Evolutionary conservation across 2,113 vertebrate species (phyloP).

Genomic region (Isurus oxyrinchus): DNA sequence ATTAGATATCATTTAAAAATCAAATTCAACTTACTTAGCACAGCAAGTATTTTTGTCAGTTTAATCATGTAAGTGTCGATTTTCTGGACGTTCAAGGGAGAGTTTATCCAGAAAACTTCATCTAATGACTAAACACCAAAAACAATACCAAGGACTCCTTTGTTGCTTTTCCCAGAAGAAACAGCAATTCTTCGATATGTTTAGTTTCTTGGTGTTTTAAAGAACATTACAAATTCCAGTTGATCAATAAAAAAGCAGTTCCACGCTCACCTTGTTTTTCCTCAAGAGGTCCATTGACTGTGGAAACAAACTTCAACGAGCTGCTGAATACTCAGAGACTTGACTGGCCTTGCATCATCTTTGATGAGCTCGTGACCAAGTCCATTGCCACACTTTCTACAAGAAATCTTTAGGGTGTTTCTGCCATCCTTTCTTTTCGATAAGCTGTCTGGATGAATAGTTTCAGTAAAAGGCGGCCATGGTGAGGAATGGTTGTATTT

Average conservation of each 20-base stretch:
- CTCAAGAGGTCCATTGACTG: constrained; percentile 49
- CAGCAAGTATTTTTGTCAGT: constrained; percentile 35
- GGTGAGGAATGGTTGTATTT: constrained; percentile 88
- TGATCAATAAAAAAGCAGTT: neutral
- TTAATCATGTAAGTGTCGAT: constrained; percentile 62
- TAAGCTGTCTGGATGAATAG: constrained; percentile 75
- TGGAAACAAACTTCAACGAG: constrained; percentile 72
- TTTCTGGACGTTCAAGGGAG: constrained; percentile 57
- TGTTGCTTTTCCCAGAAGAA: neutral
- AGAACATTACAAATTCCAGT: neutral
- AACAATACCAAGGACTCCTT: neutral
- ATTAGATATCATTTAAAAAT: neutral
- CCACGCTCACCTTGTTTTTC: constrained; percentile 55
- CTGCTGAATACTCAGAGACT: constrained; percentile 98
- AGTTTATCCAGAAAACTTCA: constrained; percentile 73
- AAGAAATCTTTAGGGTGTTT: constrained; percentile 58
- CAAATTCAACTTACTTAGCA: neutral
- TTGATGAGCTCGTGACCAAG: constrained; percentile 89
- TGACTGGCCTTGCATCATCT: constrained; percentile 69
- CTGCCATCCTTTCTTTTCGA: constrained; percentile 64
- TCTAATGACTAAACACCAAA: constrained; percentile 52
- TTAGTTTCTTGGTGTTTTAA: neutral
- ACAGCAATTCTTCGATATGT: neutral
- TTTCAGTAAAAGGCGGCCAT: constrained; percentile 87
- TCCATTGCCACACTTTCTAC: constrained; percentile 82